Evolutionary conservation across 2,113 vertebrate species (phyloP).

Genomic region (Etia nguti): DNA sequence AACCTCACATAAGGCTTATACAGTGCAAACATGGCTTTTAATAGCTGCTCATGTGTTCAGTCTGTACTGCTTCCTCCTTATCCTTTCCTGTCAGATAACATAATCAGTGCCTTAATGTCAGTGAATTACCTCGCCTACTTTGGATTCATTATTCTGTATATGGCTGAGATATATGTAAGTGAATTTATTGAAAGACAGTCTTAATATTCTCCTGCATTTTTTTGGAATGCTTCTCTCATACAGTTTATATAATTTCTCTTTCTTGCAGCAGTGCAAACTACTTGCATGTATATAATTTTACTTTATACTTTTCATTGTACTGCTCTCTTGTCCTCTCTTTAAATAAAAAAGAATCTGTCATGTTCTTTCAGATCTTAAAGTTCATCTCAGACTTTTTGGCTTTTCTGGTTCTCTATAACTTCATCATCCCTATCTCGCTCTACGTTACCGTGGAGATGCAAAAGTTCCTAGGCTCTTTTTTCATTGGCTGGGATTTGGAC

Average conservation of each 20-base stretch:
- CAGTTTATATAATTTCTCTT: not conserved
- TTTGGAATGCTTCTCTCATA: not conserved
- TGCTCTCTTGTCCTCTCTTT: not conserved
- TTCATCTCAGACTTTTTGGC: conserved; percentile 98
- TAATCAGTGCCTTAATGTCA: conserved; percentile 19
- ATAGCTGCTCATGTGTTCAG: not conserved
- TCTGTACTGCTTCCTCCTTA: not conserved
- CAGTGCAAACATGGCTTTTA: not conserved
- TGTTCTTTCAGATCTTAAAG: conserved; percentile 80
- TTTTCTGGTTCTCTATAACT: conserved; percentile 97
- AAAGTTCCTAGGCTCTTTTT: conserved; percentile 98
- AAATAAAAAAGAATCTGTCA: not conserved
- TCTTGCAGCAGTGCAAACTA: not conserved
- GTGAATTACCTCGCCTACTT: conserved; percentile 14
- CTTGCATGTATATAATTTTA: not conserved
- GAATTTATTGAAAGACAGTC: not conserved
- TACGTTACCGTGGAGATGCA: conserved; percentile 99
- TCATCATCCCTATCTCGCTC: conserved; percentile 97
- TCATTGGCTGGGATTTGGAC: conserved; percentile 97
- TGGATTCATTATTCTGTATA: not conserved
- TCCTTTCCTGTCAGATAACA: conserved; percentile 4
- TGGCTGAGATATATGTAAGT: not conserved
- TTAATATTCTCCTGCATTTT: not conserved
- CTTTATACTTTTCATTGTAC: not conserved
- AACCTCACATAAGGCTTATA: not conserved